Evolutionary conservation across 2,888 invertebrate species (phyloP), one percentile per base, ranked within the genome.

Genomic region (Drosophila suboccidentalis): DNA sequence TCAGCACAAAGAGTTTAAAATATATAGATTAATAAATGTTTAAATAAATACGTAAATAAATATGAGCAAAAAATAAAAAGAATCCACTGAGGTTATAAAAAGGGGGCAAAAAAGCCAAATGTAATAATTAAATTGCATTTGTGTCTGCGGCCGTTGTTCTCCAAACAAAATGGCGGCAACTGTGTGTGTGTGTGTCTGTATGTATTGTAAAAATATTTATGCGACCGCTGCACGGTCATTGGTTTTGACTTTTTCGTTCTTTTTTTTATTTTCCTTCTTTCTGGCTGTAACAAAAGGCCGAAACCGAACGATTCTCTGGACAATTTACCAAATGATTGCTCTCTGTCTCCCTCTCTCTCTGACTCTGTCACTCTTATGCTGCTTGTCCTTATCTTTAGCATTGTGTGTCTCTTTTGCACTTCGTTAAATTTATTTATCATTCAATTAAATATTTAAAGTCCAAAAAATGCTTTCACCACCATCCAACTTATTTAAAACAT

Each of bases 391-490:
- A 44, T 54, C 60, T 62, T 67, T 38, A 47, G 19, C 38, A 32
- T 9, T n/a, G 62, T 43, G 41, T 58, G 46, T 71, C 67, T 64
- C 58, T 50, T 43, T 65, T 61, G 44, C 57, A 49, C 62, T 59
- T 59, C 57, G 64, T 43, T 84, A 68, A 76, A 90, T 88, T 89
- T 89, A 87, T 90, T 90, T 89, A 89, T 90, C 87, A 90, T 90
- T 89, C 89, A 89, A 90, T 89, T 89, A 89, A 89, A 89, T 90
- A 90, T 89, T 89, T 89, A 89, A 90, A 90, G 89, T 80, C 83
- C 81, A 83, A 89, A 89, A 89, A 90, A 89, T 87, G 80, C 76
- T 89, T 89, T 89, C 82, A 82, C 87, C 87, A 72, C 82, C 87
- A 59, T 58, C 64, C 70, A 69, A 70, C 71, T 71, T 73, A 66